Base-by-base conservation (phyloP, 2,888 invertebrate genomes). In the Dascillus cervinus region DNA sequence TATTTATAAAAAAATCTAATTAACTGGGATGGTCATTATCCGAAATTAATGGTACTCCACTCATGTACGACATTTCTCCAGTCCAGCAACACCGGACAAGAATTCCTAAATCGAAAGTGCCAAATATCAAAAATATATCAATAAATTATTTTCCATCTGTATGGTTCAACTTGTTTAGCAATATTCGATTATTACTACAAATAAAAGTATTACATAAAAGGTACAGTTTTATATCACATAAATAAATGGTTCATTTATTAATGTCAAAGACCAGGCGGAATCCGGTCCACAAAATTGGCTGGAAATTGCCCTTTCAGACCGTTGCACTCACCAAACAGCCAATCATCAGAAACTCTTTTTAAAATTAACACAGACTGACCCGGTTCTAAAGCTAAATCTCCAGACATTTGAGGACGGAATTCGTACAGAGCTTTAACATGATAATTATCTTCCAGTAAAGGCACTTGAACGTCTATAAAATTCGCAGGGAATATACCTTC, bases 401-500 rank as follows among this genome's bases (percentile, higher is more conserved):
- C 55, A 4, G 45, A 29, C 40, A 55, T 42, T 46, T 56, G 79
- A 3, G 82, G 75, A 21, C 69, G 67, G 57, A 86, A 86, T 53
- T 82, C 71, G 60, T 82, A 86, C 31, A 86, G 57, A n/a, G 82
- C 84, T 26, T 75, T 79, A 2, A 72, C 72, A 37, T 68, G 69
- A 41, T 67, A 65, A 29, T 50, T 45, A 29, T 55, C 54, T 41
- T 65, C 66, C 13, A 71, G 66, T 33, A 85, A 62, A 31, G 87
- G 83, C 43, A 83, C 73, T 57, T 79, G 77, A 24, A 89, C 66
- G 47, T 86, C 77, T 42, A 90, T 73, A 63, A 84, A 90, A 62
- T 77, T 84, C 11, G 72, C 68, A 1, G 91, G 91, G 65, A 91
- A 90, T 46, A 90, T 78, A 20, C 91, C 91, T 57, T 80, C 77